Conservation (phyloP, 2,888 invertebrate species). For the Standfussiana lucernea region DNA sequence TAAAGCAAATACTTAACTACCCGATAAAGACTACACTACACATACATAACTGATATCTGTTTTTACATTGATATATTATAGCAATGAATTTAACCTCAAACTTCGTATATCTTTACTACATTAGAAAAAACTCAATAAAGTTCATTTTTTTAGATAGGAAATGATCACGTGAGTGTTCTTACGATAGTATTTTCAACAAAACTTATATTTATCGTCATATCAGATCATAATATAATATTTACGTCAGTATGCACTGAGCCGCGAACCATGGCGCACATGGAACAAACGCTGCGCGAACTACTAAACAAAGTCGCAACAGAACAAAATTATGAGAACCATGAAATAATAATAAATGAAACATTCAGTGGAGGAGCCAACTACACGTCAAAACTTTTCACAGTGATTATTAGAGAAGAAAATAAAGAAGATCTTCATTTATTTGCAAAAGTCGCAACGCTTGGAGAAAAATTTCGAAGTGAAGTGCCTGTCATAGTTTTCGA, state of each 20-base stretch:
- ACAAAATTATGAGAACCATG: constrained; percentile 33
- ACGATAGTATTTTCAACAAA: constrained; percentile 43
- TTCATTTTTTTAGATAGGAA: background rate
- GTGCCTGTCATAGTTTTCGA: constrained; percentile 23
- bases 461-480: constrained; percentile 37
- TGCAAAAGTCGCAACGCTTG: constrained; percentile 47
- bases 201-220: background rate
- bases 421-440: constrained; percentile 50
- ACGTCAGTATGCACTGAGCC: constrained; percentile 6
- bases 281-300: constrained; percentile 18
- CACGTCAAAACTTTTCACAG: constrained; percentile 48
- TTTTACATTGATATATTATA: background rate
- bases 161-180: background rate
- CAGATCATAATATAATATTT: background rate
- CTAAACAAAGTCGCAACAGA: constrained; percentile 47
- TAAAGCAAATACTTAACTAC: background rate
- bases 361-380: constrained; percentile 60
- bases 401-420: constrained; percentile 20
- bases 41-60: background rate
- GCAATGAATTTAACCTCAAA: background rate
- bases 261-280: constrained; percentile 36
- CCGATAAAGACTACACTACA: background rate
- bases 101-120: too few species aligned
- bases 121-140: too few species aligned
- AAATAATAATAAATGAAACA: constrained; percentile 39